A percentile compares a stretch with the other conserved stretches of the same genome.
These are phyloP conservation scores for Heloderma charlesbogerti DNA, from an alignment of 2,113 vertebrate genomes.

Conservation along the genomic window DNA sequence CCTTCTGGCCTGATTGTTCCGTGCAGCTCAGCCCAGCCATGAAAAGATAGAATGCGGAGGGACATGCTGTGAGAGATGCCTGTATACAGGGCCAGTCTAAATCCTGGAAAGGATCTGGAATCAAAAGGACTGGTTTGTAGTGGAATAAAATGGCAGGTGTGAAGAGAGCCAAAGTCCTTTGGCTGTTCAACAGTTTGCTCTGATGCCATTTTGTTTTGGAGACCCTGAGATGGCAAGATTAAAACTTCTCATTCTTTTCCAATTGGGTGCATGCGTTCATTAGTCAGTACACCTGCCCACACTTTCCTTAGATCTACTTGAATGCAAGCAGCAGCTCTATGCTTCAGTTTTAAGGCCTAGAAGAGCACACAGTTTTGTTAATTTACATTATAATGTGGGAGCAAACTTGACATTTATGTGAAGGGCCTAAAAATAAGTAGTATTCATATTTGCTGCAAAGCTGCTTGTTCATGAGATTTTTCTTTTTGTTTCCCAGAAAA, in stretches of 20 bases:
- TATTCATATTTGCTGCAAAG: not conserved
- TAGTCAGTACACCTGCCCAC: not conserved
- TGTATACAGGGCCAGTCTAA: too few relatives aligned
- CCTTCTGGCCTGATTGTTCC: too few relatives aligned
- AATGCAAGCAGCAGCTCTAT: not conserved
- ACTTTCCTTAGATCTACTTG: not conserved
- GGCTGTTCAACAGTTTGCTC: too few relatives aligned
- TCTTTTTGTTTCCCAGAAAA: constrained; percentile 20
- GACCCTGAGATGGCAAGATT: not conserved
- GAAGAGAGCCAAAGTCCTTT: too few relatives aligned
- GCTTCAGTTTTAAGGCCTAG: not conserved
- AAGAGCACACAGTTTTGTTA: not conserved
- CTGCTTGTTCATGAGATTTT: constrained; percentile 22
- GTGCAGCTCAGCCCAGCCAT: too few relatives aligned
- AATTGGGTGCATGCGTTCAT: not conserved
- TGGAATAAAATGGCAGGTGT: too few relatives aligned
- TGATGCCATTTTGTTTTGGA: not conserved
- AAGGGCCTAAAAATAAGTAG: not conserved
- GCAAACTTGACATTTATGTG: not conserved
- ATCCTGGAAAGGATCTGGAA: too few relatives aligned
- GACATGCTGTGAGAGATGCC: too few relatives aligned
- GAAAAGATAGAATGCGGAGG: too few relatives aligned
- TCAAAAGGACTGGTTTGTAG: too few relatives aligned
- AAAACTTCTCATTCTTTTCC: not conserved
- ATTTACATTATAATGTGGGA: not conserved